Percentiles rank a stretch among this genome's conserved stretches.
Conservation (phyloP, 2,113 vertebrate genomes). For the Hyperoodon ampullatus region DNA sequence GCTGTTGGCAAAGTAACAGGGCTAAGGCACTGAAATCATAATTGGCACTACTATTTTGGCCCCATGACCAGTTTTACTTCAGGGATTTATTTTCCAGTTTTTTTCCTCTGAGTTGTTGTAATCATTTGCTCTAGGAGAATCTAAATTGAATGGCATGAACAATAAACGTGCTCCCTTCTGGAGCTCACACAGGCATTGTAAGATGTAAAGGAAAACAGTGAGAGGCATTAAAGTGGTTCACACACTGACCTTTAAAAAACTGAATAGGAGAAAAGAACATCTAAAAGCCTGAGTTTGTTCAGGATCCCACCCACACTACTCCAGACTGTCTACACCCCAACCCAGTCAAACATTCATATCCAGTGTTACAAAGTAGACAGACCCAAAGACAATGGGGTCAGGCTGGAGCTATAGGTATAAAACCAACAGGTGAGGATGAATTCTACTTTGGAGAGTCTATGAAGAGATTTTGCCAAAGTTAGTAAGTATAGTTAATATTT, state of each 20-base stretch:
- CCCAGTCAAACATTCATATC: not conserved
- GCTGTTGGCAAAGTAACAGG: constrained; percentile 77
- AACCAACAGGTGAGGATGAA: not conserved
- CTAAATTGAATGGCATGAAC: constrained; percentile 83
- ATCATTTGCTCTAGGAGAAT: constrained; percentile 84
- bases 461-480: not conserved
- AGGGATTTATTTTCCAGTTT: constrained; percentile 87
- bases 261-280: constrained; percentile 66
- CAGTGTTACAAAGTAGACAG: not conserved
- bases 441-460: too few species aligned
- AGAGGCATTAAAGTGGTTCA: constrained; percentile 82
- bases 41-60: constrained; percentile 90
- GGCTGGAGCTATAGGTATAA: not conserved
- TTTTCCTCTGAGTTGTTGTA: constrained; percentile 77
- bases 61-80: constrained; percentile 83
- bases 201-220: constrained; percentile 82
- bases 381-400: not conserved
- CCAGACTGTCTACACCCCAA: not conserved
- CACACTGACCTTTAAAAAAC: constrained; percentile 77
- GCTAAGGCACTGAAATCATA: constrained; percentile 83
- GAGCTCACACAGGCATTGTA: constrained; percentile 80
- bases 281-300: constrained; percentile 32
- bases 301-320: not conserved
- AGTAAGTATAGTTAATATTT: not conserved
- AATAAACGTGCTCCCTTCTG: constrained; percentile 80